Evolutionary conservation across 2,113 vertebrate species (phyloP), one percentile per base, ranked within the genome.

Genomic region (Chionomys nivalis): DNA sequence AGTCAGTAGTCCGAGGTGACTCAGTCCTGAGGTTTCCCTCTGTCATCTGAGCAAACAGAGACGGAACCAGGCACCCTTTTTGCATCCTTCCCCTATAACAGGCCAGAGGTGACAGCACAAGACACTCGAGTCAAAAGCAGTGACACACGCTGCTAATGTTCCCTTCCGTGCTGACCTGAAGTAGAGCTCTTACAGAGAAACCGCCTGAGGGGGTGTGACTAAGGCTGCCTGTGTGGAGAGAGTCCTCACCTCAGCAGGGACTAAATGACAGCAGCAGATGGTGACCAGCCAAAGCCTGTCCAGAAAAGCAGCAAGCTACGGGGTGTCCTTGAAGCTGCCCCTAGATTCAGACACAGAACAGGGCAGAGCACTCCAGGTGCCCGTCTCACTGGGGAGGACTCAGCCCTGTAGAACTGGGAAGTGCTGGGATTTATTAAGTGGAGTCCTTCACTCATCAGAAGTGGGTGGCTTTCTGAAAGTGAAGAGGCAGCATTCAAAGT

Each of bases 1-100:
- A 97, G 96, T 96, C 65, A 83, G 94, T 94, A 93, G 96, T 90
- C 97, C 97, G 65, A 91, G 97, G 98, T 96, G 97, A 98, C 94
- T 98, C 98, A 93, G 73, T 94, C 72, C 3, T 89, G 87, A 97
- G 97, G 86, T 96, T 89, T 85, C 42, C 76, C 93, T 94, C 78
- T 31, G 0, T 96, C 97, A 94, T 93, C 97, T 97, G 97, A 93
- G 93, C 86, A 96, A 95, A 81, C 93, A 73, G 65, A 91, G 70
- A 61, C 23, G 12, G 87, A 44, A 7, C 58, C 42, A 26, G 44
- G 79, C 58, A 55, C 68, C 36, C 28, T 33, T 28, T 17, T 0
- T 11, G 14, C 28, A 7, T 12, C 79, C 21, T 39, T 26, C 28
- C 52, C 72, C 88, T 78, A n/a, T 26, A 42, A 47, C 31, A 0